Evolutionary conservation across 1,140 invertebrate genomes (phyloP).

Genomic region (Chrysomallon squamiferum): DNA sequence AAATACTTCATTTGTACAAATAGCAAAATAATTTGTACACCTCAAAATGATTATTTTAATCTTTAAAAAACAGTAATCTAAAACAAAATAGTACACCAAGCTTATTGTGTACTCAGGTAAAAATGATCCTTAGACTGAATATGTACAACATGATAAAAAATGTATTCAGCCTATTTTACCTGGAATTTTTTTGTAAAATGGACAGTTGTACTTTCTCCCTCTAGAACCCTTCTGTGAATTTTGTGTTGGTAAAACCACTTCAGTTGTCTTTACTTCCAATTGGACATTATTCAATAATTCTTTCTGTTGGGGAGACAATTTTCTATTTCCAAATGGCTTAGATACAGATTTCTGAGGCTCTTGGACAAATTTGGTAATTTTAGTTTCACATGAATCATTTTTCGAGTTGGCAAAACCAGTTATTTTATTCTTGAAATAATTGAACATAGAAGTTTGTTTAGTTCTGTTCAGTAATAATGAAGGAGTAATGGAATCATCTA

Average conservation of each 20-base stretch:
- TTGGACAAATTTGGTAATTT: not conserved
- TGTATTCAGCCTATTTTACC: constrained; percentile 27
- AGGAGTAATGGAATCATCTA: no score
- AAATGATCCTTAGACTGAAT: not conserved
- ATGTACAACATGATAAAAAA: not conserved
- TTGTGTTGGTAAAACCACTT: not conserved
- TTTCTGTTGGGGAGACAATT: not conserved
- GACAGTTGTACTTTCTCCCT: constrained; percentile 39
- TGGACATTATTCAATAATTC: no score
- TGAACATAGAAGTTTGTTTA: no score
- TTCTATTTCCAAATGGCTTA: not conserved
- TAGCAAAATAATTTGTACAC: no score
- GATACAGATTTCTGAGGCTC: not conserved
- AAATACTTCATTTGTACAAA: no score
- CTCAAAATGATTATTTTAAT: not conserved
- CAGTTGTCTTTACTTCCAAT: not conserved
- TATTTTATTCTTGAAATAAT: no score
- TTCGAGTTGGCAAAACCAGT: no score
- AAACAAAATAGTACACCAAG: not conserved
- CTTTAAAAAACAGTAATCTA: not conserved
- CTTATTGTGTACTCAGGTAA: not conserved
- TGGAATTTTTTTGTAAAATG: constrained; percentile 62
- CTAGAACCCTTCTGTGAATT: not conserved
- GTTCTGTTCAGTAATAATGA: no score
- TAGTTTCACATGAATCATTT: no score